Evolutionary conservation across 2,888 invertebrate genomes (phyloP), one percentile per base, ranked within the genome.

Genomic region (Pegoplata infirma): DNA sequence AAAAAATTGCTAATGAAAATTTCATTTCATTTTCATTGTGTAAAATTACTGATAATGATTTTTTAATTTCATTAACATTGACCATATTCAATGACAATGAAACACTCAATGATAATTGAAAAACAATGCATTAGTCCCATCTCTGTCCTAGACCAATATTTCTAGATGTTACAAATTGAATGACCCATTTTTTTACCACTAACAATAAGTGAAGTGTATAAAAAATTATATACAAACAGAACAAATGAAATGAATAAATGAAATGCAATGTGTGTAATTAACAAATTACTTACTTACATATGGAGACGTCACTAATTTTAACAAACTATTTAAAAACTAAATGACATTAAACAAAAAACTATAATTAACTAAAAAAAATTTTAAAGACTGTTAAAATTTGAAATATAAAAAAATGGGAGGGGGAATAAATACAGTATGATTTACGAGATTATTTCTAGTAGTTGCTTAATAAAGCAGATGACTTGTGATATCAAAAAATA

Each of bases 201-300:
- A n/a, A n/a, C n/a, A n/a, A n/a, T n/a, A n/a, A n/a, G n/a, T n/a
- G n/a, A n/a, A n/a, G n/a, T n/a, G n/a, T n/a, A n/a, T n/a, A n/a
- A n/a, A n/a, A n/a, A n/a, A n/a, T n/a, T 14, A 19, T 28, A 32
- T 10, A 14, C 5, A 19, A 4, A 32, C 17, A 64, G 14, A n/a
- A 64, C n/a, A 74, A 63, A 32, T 23, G 12, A 58, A 71, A 66
- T 75, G 23, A 36, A 66, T 8, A 58, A 71, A 66, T 75, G 23
- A 36, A 66, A 55, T 66, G 40, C 55, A 79, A 67, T 72, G 75
- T 64, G 67, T 79, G 36, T 79, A 75, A 79, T 79, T 79, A 79
- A 75, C 67, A 79, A 75, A 75, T 75, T 72, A 71, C 53, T 58
- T n/a, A n/a, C 25, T 47, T 21, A 25, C 32, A 55, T 56, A 72